Evolutionary conservation across 1,140 invertebrate genomes (phyloP), one percentile per base, ranked within the genome.

Genomic region (Oryctes rhinoceros): DNA sequence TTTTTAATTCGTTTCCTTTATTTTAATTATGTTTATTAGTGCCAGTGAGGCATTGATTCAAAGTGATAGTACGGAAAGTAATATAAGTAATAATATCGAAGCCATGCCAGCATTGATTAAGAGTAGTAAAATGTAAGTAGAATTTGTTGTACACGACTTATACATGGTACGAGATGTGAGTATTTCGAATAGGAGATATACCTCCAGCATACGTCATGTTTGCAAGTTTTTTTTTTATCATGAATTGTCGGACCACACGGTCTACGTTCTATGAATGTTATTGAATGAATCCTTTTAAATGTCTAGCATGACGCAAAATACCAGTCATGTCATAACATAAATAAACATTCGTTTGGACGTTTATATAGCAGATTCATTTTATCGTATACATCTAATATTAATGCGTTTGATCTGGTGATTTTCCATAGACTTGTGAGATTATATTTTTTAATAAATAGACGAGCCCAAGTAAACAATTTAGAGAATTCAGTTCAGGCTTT

Each of bases 1-100:
- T 24, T 78, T 78, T 78, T 78, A 59, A 78, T 79, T 79, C 78
- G 78, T 79, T 79, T 79, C 65, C 35, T 79, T 79, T 79, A 47
- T 79, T 74, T 71, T 82, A 80, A 82, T 82, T 82, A 82, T 82
- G 81, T 82, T 82, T 82, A 76, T 82, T 82, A 82, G 81, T 82
- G 81, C 81, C 81, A 82, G 81, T 79, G 81, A 82, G 80, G 81
- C 81, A 82, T 82, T 82, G 81, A 82, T 75, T 82, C 79, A 59
- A 44, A 48, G 65, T 62, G 80, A 82, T 80, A 82, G 80, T 82
- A 79, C 79, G 79, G 81, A 82, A 76, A 82, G 80, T 80, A 82
- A 80, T 80, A 82, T 81, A 81, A 78, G 75, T 67, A 80, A 71
- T 74, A 80, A 62, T 82, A 48, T 76, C 39, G 77, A 80, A 82